Base-by-base conservation (phyloP, 2,888 invertebrate species). In the Cerceris ruficornis region DNA sequence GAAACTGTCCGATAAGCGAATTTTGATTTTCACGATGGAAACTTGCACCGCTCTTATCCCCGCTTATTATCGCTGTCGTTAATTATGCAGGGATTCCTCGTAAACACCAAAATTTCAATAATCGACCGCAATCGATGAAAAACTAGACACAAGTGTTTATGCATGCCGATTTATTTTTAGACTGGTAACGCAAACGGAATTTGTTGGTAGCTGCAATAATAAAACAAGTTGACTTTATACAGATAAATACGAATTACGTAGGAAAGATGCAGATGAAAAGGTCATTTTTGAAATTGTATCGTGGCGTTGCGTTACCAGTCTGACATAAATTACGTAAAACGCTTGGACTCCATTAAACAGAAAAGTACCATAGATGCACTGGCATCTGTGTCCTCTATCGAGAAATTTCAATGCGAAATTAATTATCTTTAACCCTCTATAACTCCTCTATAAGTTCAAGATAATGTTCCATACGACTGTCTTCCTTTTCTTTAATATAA, bases 1-100 rank as follows among this genome's bases (percentile, higher is more conserved):
- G 49, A 28, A 43, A 15, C 52, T 39, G 42, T 17, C 62, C 60
- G 57, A 42, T 68, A 65, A 69, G 65, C 55, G 64, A 72, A 61
- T 42, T 54, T 17, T 50, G 46, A 67, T 43, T 57, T 42, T 42
- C 50, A 52, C 41, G 50, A 52, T 42, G 58, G 50, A 50, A 59
- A 55, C 15, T 67, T 17, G n/a, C 62, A 17, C 41, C 61, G 43
- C 46, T n/a, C 15, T 11, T 14, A 61, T 61, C 43, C 14, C 43
- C 43, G 14, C 15, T 43, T n/a, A 59, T n/a, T 6, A 14, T 14
- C 59, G 42, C 9, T 13, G 46, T 61, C 14, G n/a, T 39, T 9
- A 4, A 54, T 71, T 60, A 28, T 11, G 39, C 11, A 15, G 54
- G 41, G 17, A 13, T 55, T n/a, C 11, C 9, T 57, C 14, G 15